These are phyloP conservation scores for Eleginops maclovinus DNA, from an alignment of 2,113 vertebrate species.

Conservation along the genomic window DNA sequence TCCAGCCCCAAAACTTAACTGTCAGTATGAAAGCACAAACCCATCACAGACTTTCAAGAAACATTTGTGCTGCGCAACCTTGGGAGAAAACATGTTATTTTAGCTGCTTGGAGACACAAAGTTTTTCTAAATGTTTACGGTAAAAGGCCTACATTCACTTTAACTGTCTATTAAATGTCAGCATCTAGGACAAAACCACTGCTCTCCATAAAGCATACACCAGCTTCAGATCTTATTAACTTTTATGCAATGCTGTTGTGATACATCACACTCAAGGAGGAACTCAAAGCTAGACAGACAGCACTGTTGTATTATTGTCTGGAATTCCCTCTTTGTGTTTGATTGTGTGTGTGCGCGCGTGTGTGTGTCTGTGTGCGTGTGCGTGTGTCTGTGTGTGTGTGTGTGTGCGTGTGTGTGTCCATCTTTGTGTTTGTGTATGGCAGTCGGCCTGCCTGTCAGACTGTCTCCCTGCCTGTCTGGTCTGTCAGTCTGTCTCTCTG, in stretches of 20 bases:
- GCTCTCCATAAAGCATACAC: slow-evolving; percentile 5
- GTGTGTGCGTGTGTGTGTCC: slow-evolving; percentile 7
- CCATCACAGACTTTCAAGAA: neutral
- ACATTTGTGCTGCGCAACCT: neutral
- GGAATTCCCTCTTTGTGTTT: slow-evolving; percentile 52
- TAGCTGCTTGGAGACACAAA: neutral
- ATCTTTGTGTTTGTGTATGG: slow-evolving; percentile 3
- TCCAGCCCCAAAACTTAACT: neutral
- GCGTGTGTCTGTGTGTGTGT: slow-evolving; percentile 39
- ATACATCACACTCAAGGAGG: slow-evolving; percentile 38
- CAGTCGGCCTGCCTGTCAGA: slow-evolving; percentile 58
- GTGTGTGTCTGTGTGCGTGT: slow-evolving; percentile 32
- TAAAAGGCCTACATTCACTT: neutral
- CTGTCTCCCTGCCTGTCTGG: slow-evolving; percentile 68
- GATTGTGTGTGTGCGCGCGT: slow-evolving; percentile 34
- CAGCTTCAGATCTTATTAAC: slow-evolving; percentile 4
- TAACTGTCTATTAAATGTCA: neutral
- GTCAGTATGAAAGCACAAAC: neutral
- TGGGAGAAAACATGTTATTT: neutral
- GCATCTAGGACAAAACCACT: neutral
- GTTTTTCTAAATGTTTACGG: neutral
- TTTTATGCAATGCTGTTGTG: slow-evolving; percentile 16
- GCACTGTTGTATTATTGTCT: slow-evolving; percentile 66
- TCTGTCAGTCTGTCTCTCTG: slow-evolving; percentile 69
- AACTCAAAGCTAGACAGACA: slow-evolving; percentile 44